Evolutionary conservation across 2,797 vertebrate genomes (phyloP), one percentile per base, ranked within the genome.

Genomic region (Chloroceryle inda): DNA sequence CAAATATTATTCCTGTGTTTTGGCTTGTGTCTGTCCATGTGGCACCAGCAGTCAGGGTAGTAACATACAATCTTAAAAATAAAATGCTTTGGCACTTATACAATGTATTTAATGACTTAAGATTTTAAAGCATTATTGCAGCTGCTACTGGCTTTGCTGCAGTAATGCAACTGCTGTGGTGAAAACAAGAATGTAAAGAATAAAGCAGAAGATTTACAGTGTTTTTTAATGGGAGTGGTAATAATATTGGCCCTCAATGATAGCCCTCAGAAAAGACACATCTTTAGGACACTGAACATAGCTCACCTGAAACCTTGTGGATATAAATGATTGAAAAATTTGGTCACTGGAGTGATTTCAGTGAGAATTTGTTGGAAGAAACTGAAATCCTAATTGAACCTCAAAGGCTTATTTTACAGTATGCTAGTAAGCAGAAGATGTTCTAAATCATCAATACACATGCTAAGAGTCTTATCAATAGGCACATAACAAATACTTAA

Each of bases 1-100:
- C 19, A 68, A 62, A 77, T 27, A n/a, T 77, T 91, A 35, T 77
- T 91, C 78, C 50, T 92, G 66, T 20, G 24, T n/a, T 94, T 89
- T 88, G 64, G 37, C 35, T 44, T 58, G 8, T 55, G 33, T 31
- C 19, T 63, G 24, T 26, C 68, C 14, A 1, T 24, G n/a, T 23
- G 31, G 19, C 37, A 13, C 31, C 31, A 69, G 50, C 37, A 91
- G 73, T 67, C 83, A 80, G 40, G 21, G 14, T 15, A 27, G 55
- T 49, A 88, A 78, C 68, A 78, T 50, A 27, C 7, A 59, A 21
- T 22, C 23, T 63, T 68, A 63, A 77, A 72, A 89, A 59, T 49
- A 88, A 94, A 81, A 59, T 29, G 88, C 37, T 27, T 59, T 94
- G 53, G 42, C 69, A 21, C 29, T 83, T 85, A 33, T 1, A 79